Base-by-base conservation (phyloP, 2,888 invertebrate species). In the Digitonthophagus gazella region DNA sequence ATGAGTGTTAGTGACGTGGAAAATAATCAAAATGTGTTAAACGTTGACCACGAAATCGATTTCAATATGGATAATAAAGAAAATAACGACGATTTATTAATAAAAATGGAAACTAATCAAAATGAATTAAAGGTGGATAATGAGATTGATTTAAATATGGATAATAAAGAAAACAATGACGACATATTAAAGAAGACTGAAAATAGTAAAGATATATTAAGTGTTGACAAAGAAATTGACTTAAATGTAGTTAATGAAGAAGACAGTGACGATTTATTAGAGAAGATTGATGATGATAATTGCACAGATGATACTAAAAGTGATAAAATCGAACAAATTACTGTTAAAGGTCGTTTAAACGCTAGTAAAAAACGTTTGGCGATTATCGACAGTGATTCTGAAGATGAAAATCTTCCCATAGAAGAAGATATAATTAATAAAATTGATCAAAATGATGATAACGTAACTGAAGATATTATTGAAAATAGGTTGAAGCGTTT, bases 381-480 rank as follows among this genome's bases (percentile, higher is more conserved):
- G 65, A 54, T 74, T 15, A 22, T 73, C 65, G 74, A 75, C 61
- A 75, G 75, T 72, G 76, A 76, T 65, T 75, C 75, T 16, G 72
- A 74, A 55, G 68, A 71, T 4, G 66, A 65, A 56, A 22, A n/a
- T n/a, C 65, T 2, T 57, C 67, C 28, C 65, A 73, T 28, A 72
- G 74, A 65, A 76, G 72, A 68, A 72, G 70, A n/a, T 56, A 16
- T 22, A 72, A 75, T 64, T 66, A 71, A 58, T n/a, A n/a, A n/a
- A 58, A 66, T 56, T n/a, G 72, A 75, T 72, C 64, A 66, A 19
- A 73, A 75, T 58, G 74, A 73, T 11, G 67, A 74, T 65, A 55
- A 71, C 6, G 64, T 73, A 55, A 18, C 67, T 54, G 76, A 76
- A 73, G 16, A 28, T 58, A 15, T 56, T 28, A 63, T 61, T 66